Evolutionary conservation across 2,113 vertebrate species (phyloP).

Genomic region (Myocastor coypus): DNA sequence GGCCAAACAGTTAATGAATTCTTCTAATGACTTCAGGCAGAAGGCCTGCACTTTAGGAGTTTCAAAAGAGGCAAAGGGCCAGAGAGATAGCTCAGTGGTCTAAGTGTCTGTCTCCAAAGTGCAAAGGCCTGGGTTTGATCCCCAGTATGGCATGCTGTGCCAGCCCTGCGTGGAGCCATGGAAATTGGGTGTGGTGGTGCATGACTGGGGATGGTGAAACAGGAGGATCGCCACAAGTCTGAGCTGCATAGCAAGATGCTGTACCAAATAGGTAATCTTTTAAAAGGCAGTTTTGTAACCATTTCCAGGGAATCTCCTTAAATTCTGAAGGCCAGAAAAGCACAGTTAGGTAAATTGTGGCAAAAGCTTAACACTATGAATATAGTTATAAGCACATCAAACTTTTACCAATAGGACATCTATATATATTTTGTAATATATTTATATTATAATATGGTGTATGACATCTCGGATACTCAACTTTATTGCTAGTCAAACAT

Average conservation of each 20-base stretch:
- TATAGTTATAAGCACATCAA: background rate
- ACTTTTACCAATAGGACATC: background rate
- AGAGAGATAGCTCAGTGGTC: no score
- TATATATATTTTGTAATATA: fast-evolving
- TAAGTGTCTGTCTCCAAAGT: no score
- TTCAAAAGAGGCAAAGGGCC: background rate
- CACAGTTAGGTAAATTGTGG: background rate
- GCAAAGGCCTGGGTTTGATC: no score
- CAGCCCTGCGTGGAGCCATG: no score
- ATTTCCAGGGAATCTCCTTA: background rate
- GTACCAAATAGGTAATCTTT: no score
- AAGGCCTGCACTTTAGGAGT: background rate
- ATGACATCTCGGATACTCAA: background rate
- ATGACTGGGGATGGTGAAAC: no score
- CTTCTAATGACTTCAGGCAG: background rate
- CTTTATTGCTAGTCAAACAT: background rate
- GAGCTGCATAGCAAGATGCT: no score
- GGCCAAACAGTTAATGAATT: background rate
- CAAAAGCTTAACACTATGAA: background rate
- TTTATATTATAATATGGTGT: background rate
- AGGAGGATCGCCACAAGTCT: no score
- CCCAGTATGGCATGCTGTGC: no score
- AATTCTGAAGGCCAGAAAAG: background rate
- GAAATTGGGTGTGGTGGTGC: no score
- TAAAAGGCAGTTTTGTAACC: background rate